Evolutionary conservation across 2,888 invertebrate species (phyloP).

Genomic region (Apotomis capreana): DNA sequence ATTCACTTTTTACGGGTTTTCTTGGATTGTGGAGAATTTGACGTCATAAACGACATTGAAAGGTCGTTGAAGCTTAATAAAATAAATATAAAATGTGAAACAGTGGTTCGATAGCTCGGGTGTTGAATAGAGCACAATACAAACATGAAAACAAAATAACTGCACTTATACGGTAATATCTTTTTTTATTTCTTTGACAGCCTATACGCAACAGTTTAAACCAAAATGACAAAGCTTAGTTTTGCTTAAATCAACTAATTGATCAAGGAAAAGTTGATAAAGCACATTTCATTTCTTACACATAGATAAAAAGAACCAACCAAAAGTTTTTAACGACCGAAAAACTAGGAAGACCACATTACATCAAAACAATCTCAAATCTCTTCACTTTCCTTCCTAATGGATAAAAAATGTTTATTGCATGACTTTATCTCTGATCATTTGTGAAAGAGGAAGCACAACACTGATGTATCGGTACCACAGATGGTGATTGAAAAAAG

Average conservation of each 20-base stretch:
- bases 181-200: too few relatives aligned
- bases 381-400: background rate
- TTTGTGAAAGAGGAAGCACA: conserved; percentile 29
- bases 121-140: too few relatives aligned
- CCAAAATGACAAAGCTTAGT: too few relatives aligned
- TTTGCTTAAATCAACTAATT: too few relatives aligned
- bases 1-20: conserved; percentile 32
- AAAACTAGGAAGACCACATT: background rate
- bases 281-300: too few relatives aligned
- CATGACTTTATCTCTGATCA: conserved; percentile 10
- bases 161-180: too few relatives aligned
- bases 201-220: too few relatives aligned
- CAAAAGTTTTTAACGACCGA: background rate
- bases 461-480: conserved; percentile 12
- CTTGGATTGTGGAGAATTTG: conserved; percentile 22
- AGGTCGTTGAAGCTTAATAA: conserved; percentile 2
- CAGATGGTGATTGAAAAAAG: conserved; percentile 36
- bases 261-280: too few relatives aligned
- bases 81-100: background rate
- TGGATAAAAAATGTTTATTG: background rate
- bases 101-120: too few relatives aligned
- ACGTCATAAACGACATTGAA: conserved; percentile 32
- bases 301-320: too few relatives aligned
- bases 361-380: background rate
- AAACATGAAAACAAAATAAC: too few relatives aligned